Percentiles rank a stretch among this genome's conserved stretches.
phyloP scores from a whole-genome alignment of 2,797 vertebrate genomes.

The Pterois miles region DNA sequence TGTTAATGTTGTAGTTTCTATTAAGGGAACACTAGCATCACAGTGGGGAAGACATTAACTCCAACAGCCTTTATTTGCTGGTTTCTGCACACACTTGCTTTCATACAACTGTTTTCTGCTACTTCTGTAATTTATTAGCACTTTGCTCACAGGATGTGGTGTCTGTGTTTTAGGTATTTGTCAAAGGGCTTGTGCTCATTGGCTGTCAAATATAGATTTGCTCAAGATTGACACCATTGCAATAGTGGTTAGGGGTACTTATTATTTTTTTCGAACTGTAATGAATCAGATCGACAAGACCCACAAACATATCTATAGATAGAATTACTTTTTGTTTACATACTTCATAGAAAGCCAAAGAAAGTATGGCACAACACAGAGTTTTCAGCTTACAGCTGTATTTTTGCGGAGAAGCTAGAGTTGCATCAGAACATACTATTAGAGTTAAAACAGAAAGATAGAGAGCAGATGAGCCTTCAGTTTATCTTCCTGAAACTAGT shows the following conservation, averaged over 20 bases:
- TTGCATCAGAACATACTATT: neutral
- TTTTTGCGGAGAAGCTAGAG: neutral
- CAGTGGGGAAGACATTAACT: conserved; percentile 25
- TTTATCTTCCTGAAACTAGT: conserved; percentile 22
- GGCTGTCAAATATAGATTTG: neutral
- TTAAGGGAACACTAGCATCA: conserved; percentile 6
- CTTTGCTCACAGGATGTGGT: neutral
- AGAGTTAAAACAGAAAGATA: conserved; percentile 23
- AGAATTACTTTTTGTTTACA: neutral
- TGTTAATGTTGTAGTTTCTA: conserved; percentile 24
- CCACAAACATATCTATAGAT: neutral
- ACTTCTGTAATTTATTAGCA: neutral
- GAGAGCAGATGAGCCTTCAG: conserved; percentile 3
- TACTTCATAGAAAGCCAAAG: neutral
- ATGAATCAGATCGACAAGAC: neutral
- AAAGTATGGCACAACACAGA: neutral
- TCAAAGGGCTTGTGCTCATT: neutral
- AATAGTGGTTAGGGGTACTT: neutral
- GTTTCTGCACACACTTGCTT: conserved; percentile 12
- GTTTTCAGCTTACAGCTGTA: neutral
- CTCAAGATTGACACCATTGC: neutral
- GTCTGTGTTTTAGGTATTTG: too few species aligned
- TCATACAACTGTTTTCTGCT: neutral
- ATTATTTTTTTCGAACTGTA: neutral
- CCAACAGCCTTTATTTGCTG: neutral